Percentiles rank a stretch among this genome's conserved stretches.
These are phyloP conservation scores for Entomobrya multifasciata DNA, from an alignment of 2,888 invertebrate genomes.

Conservation along the genomic window DNA sequence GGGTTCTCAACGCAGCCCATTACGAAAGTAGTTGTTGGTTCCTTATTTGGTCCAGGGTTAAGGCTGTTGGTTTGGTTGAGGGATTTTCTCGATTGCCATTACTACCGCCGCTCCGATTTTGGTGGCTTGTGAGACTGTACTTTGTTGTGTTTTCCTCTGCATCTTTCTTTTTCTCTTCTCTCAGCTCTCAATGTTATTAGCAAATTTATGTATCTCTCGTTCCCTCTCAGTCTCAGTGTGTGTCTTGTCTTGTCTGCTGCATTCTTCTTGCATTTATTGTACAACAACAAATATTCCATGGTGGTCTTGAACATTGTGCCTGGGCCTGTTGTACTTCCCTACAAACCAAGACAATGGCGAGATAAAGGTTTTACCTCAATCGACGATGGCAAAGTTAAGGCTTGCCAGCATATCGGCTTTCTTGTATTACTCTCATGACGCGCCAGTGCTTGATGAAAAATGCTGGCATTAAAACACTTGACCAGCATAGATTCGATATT, in stretches of 20 bases:
- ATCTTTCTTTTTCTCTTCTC: constrained; percentile 20
- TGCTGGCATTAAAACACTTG: too few relatives aligned
- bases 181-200: constrained; percentile 61
- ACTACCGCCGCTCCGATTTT: background rate
- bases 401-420: too few relatives aligned
- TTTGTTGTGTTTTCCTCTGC: background rate
- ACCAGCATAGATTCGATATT: too few relatives aligned
- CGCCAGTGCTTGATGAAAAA: too few relatives aligned
- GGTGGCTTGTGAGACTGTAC: too few relatives aligned
- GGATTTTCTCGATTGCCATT: constrained; percentile 30
- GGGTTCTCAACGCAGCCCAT: constrained; percentile 45
- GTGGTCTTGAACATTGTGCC: too few relatives aligned
- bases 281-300: background rate
- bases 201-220: constrained; percentile 55
- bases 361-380: too few relatives aligned
- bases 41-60: constrained; percentile 59
- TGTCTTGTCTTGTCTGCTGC: background rate
- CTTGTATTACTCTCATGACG: too few relatives aligned
- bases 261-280: constrained; percentile 36
- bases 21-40: constrained; percentile 38
- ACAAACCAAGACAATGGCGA: too few relatives aligned
- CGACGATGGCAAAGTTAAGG: too few relatives aligned
- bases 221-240: background rate
- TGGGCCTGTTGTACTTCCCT: too few relatives aligned
- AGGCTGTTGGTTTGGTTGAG: constrained; percentile 37